A percentile compares a stretch with the other conserved stretches of the same genome.
phyloP scores from a whole-genome alignment of 1,140 invertebrate genomes.

The Bombus confusus region DNA sequence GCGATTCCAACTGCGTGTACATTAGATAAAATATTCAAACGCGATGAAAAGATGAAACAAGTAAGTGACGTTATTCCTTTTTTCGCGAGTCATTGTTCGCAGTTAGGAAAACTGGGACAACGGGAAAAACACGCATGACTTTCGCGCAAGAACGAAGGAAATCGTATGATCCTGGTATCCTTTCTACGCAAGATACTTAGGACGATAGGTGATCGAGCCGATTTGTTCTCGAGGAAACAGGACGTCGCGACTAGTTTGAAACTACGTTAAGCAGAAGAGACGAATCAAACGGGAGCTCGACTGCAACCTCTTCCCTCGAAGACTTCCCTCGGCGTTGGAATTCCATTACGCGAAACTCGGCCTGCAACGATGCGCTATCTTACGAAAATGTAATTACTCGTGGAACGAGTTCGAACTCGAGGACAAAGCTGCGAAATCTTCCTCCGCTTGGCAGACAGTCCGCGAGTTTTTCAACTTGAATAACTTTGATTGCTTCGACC shows the following conservation, averaged over 20 bases:
- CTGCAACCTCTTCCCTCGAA: slow-evolving; percentile 13
- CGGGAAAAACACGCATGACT: neutral
- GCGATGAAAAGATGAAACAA: neutral
- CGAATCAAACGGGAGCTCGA: slow-evolving; percentile 30
- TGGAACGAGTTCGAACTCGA: slow-evolving; percentile 30
- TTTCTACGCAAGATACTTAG: slow-evolving; percentile 19
- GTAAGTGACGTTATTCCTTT: neutral
- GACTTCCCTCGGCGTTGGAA: slow-evolving; percentile 36
- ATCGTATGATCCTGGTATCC: slow-evolving; percentile 2
- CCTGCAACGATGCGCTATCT: slow-evolving; percentile 53
- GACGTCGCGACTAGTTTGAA: slow-evolving; percentile 48
- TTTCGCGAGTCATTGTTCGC: neutral
- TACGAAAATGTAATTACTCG: slow-evolving; percentile 41
- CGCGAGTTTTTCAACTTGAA: neutral
- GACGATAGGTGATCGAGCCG: slow-evolving; percentile 35
- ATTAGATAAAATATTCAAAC: neutral
- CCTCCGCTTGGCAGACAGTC: too few species aligned
- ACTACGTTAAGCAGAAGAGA: slow-evolving; percentile 56
- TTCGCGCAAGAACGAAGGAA: neutral
- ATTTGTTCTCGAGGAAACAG: slow-evolving; percentile 50
- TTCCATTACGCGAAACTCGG: slow-evolving; percentile 63
- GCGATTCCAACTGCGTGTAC: neutral
- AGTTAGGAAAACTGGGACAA: neutral
- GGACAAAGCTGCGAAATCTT: slow-evolving; percentile 19
- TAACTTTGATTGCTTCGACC: neutral